phyloP scores from a whole-genome alignment of 30 jellyfish, hydroid and myxozoan genomes.

The Pseudorhiza aurosa region DNA sequence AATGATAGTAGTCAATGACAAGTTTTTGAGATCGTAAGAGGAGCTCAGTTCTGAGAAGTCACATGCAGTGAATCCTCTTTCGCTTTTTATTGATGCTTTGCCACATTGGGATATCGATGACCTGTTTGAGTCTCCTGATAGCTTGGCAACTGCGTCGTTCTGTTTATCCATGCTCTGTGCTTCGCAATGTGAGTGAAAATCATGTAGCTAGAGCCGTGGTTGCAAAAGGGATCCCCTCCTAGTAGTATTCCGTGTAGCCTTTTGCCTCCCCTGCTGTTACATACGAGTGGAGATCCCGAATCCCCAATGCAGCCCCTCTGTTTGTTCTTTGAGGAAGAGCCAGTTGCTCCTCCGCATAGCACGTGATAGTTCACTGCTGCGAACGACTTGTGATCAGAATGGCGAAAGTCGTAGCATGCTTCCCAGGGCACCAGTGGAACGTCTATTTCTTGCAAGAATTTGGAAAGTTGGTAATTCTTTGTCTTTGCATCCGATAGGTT shows the following conservation, averaged over 20 bases:
- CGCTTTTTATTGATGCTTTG: no score
- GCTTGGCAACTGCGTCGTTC: not conserved
- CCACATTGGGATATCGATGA: no score
- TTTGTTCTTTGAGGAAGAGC: not conserved
- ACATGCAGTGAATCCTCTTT: no score
- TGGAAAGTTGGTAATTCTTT: constrained; percentile 22
- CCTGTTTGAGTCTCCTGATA: no score
- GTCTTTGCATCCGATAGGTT: not conserved
- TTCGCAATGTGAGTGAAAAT: constrained; percentile 28
- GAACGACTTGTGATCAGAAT: constrained; percentile 19
- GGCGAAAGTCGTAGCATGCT: constrained; percentile 26
- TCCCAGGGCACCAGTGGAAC: constrained; percentile 56
- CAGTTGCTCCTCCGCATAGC: constrained; percentile 50
- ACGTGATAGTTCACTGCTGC: constrained; percentile 31
- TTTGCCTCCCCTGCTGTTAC: constrained; percentile 22
- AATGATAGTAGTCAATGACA: no score
- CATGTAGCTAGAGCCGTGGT: constrained; percentile 34
- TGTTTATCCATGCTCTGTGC: constrained; percentile 12
- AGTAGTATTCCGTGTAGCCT: constrained; percentile 25
- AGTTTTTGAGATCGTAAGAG: no score
- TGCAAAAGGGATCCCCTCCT: constrained; percentile 65
- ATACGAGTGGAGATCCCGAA: constrained; percentile 56
- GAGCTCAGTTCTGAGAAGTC: no score
- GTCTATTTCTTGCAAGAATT: constrained; percentile 30
- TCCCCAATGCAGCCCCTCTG: constrained; percentile 67